Evolutionary conservation across 2,113 vertebrate genomes (phyloP).

Genomic region (Nyctereutes procyonoides): DNA sequence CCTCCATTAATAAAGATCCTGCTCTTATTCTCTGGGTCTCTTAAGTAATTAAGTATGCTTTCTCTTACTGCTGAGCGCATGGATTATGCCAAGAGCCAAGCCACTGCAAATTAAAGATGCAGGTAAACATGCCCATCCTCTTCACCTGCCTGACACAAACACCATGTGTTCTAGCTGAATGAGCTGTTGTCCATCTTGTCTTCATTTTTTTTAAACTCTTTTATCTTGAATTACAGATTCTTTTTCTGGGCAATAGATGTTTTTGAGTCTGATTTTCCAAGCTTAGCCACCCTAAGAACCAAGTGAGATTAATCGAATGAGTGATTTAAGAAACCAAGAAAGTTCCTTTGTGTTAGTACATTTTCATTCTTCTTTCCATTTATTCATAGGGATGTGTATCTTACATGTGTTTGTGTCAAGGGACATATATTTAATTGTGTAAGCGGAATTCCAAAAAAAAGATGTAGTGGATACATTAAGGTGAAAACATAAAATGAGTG

Average conservation of each 20-base stretch:
- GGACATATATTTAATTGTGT: background rate
- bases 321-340: background rate
- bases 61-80: slow-evolving; percentile 38
- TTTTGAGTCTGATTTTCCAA: slow-evolving; percentile 29
- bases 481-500: background rate
- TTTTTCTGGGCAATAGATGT: background rate
- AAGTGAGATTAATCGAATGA: slow-evolving; percentile 27
- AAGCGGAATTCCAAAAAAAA: background rate
- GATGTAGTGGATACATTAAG: background rate
- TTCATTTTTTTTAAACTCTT: background rate
- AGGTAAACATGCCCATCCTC: background rate
- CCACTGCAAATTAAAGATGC: slow-evolving; percentile 59
- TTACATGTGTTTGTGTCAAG: background rate
- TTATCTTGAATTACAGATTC: background rate
- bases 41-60: slow-evolving; percentile 67
- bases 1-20: slow-evolving; percentile 62
- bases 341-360: background rate
- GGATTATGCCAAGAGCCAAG: slow-evolving; percentile 40
- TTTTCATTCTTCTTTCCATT: background rate
- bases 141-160: too few relatives aligned
- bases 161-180: background rate
- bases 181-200: background rate
- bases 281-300: slow-evolving; percentile 2
- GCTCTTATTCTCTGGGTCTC: slow-evolving; percentile 56
- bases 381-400: background rate